phyloP scores from a whole-genome alignment of 2,888 invertebrate genomes.

The Dicycla oo region DNA sequence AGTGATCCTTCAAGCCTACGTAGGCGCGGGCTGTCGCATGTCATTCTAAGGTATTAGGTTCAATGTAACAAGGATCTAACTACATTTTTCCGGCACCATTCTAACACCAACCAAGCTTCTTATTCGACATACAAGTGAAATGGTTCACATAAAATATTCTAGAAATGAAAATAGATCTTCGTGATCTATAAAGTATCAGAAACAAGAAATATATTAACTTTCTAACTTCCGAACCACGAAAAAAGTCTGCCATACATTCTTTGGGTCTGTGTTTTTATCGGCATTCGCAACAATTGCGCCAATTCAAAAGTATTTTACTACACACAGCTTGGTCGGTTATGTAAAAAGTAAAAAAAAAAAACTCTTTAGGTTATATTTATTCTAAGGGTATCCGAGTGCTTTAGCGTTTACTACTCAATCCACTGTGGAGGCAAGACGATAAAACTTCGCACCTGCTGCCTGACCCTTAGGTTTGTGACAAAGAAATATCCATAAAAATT shows the following conservation, averaged over 20 bases:
- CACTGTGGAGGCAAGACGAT: conserved; percentile 17
- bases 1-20: background rate
- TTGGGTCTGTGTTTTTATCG: background rate
- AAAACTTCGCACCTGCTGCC: conserved; percentile 43
- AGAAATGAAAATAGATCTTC: too few relatives aligned
- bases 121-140: background rate
- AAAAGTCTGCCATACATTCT: background rate
- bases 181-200: background rate
- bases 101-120: background rate
- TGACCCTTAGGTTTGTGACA: conserved; percentile 28
- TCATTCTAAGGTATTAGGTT: background rate
- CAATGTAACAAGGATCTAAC: background rate
- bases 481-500: conserved; percentile 41
- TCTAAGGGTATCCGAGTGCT: background rate
- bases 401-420: conserved; percentile 36
- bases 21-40: background rate
- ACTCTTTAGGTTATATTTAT: background rate
- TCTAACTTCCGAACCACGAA: background rate
- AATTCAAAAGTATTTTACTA: background rate
- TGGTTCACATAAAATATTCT: background rate
- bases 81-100: background rate
- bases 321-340: background rate
- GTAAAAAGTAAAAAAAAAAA: conserved; percentile 2
- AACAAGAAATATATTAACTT: background rate
- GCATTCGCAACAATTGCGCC: background rate